These are phyloP conservation scores for Stegostoma tigrinum DNA, from an alignment of 2,113 vertebrate species.

Conservation along the genomic window DNA sequence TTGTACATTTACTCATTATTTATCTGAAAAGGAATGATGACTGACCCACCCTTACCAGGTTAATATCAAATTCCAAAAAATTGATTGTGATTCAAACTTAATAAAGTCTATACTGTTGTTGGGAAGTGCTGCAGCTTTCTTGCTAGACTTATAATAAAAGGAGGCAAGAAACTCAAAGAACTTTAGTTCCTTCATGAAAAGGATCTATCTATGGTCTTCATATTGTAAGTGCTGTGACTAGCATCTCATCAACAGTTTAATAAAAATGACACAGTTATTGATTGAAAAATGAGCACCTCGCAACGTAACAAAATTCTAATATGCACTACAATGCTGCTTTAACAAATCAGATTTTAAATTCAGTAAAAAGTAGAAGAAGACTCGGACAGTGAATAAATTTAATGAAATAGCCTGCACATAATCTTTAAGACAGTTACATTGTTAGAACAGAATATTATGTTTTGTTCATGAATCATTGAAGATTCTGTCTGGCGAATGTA, in stretches of 20 bases:
- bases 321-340: not conserved
- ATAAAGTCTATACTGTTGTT: not conserved
- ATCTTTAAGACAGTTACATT: not conserved
- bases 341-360: not conserved
- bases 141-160: not conserved
- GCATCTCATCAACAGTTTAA: not conserved
- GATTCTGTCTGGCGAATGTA: not conserved
- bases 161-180: not conserved
- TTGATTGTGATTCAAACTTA: not conserved
- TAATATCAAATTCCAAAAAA: not conserved
- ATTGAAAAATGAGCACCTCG: not conserved
- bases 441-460: constrained; percentile 19
- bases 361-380: not conserved
- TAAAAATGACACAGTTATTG: not conserved
- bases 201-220: not conserved
- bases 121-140: not conserved
- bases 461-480: constrained; percentile 2
- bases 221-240: not conserved
- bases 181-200: not conserved
- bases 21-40: not conserved
- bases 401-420: constrained; percentile 8
- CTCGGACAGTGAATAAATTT: not conserved
- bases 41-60: not conserved
- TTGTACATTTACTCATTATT: not conserved
- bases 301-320: not conserved